Evolutionary conservation across 2,113 vertebrate genomes (phyloP), one percentile per base, ranked within the genome.

Genomic region (Eretmochelys imbricata): DNA sequence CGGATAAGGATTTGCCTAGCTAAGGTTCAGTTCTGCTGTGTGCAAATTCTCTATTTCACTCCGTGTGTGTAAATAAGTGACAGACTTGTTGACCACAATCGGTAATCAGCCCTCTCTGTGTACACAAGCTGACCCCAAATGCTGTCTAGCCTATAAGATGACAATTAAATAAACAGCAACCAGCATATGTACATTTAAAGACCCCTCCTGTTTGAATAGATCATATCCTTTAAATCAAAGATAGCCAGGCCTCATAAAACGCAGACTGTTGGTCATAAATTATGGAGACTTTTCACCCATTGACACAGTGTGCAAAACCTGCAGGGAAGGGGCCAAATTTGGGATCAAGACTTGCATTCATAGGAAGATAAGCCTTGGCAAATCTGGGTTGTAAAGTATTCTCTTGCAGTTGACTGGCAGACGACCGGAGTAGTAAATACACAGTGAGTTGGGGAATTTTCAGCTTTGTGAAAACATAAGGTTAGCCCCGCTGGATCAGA

Each of bases 331-430:
- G 42, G 87, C 55, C 54, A 16, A 76, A 2, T 22, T 17, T 19
- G n/a, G 90, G 75, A 51, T 4, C 48, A 3, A 2, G 84, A 1
- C 0, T 0, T 12, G 78, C 6, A 6, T 50, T 85, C 55, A 14
- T 8, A 79, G 81, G 89, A 75, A 86, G 46, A 29, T 29, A 51
- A 31, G 13, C 79, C 84, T 62, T 88, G 78, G 87, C 55, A 53
- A 49, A 48, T 1, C n/a, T 54, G 57, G 81, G 48, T 25, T 1
- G 1, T 0, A n/a, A 55, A 29, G 48, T 0, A 0, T 6, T 42
- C 22, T 49, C 22, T 27, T 79, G 19, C 49, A 35, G 42, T 65
- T 46, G 79, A 10, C 2, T 20, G 82, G 14, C 51, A 27, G 62
- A 35, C 2, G 2, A 5, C 55, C 2, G 3, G 42, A 50, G 75